Conservation (phyloP, 2,113 vertebrate species). For the Mormoops blainvillei region DNA sequence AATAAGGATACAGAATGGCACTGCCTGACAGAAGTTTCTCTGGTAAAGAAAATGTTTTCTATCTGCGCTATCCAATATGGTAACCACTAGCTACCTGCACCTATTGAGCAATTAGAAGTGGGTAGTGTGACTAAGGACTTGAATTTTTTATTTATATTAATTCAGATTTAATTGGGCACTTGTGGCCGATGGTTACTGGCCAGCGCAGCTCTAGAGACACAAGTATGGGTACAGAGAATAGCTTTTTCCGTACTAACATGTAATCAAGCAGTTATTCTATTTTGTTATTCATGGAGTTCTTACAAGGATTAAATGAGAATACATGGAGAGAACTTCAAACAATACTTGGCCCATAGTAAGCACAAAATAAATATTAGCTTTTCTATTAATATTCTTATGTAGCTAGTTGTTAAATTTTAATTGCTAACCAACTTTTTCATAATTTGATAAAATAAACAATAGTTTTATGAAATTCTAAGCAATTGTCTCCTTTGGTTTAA, state of each 20-base stretch:
- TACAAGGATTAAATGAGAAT: conserved; percentile 29
- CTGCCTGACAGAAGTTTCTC: background rate
- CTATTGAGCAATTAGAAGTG: background rate
- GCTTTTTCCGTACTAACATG: background rate
- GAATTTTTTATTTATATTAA: background rate
- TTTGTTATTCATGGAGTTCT: background rate
- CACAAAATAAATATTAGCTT: conserved; percentile 20
- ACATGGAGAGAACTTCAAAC: background rate
- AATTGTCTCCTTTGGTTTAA: conserved; percentile 22
- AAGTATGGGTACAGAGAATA: background rate
- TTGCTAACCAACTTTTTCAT: conserved; percentile 23
- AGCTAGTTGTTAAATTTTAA: conserved; percentile 38
- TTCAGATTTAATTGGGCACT: background rate
- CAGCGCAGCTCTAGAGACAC: background rate
- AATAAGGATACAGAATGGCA: background rate
- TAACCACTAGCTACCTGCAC: background rate
- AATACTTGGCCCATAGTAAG: background rate
- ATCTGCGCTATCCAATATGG: background rate
- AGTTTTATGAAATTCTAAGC: conserved; percentile 32
- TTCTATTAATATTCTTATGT: conserved; percentile 28
- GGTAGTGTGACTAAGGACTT: background rate
- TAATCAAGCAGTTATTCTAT: background rate
- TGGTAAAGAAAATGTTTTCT: background rate
- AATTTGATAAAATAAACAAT: conserved; percentile 18
- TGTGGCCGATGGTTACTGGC: background rate